phyloP scores from a whole-genome alignment of 2,888 invertebrate genomes.

The Amitus sp. region DNA sequence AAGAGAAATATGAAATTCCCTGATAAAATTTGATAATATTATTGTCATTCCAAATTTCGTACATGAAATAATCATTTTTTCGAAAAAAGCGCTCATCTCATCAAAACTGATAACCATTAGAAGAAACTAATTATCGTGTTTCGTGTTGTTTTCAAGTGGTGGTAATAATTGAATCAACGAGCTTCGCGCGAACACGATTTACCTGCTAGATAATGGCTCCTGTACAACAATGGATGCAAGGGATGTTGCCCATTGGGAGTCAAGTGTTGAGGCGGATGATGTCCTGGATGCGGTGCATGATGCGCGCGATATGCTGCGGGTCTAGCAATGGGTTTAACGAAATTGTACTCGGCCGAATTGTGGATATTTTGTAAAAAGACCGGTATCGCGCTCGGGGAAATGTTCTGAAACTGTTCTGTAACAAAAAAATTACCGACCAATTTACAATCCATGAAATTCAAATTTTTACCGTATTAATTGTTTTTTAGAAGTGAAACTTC shows the following conservation, averaged over 20 bases:
- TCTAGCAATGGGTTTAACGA: constrained; percentile 88
- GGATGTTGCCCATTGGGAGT: constrained; percentile 61
- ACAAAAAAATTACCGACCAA: constrained; percentile 26
- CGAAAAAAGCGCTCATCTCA: too few species aligned
- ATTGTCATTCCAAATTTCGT: too few species aligned
- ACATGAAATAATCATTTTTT: too few species aligned
- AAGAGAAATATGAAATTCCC: too few species aligned
- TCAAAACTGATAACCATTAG: too few species aligned
- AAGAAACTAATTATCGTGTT: too few species aligned
- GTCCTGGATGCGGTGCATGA: constrained; percentile 77
- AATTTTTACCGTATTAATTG: background rate
- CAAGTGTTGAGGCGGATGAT: constrained; percentile 60
- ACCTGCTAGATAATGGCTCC: constrained; percentile 87
- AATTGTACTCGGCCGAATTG: constrained; percentile 70
- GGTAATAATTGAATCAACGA: background rate
- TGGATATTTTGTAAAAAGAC: constrained; percentile 61
- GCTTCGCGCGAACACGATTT: constrained; percentile 46
- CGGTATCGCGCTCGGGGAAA: constrained; percentile 57
- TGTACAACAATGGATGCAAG: constrained; percentile 81
- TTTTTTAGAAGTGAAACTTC: too few species aligned
- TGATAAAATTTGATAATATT: too few species aligned
- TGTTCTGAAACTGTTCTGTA: constrained; percentile 61
- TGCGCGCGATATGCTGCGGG: constrained; percentile 74
- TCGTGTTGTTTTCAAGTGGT: too few species aligned
- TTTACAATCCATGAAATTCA: background rate